Conservation (phyloP, 2,888 invertebrate genomes). For the Ametastegia equiseti region DNA sequence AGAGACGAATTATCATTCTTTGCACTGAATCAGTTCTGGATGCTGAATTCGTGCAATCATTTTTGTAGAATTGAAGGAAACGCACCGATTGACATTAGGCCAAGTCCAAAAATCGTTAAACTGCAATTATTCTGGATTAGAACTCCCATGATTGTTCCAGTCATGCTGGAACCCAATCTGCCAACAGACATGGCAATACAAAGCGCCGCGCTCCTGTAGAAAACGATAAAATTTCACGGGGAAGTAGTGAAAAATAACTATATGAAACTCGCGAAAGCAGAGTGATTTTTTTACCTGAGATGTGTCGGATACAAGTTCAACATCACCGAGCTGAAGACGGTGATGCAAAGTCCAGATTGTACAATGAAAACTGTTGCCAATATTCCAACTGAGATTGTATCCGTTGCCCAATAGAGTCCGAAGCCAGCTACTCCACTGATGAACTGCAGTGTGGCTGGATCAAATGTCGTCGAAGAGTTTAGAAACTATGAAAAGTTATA, state of each 20-base stretch:
- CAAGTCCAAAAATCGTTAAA: conserved; percentile 14
- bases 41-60: no score
- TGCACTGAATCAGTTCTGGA: no score
- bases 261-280: neutral
- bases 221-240: neutral
- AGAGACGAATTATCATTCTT: no score
- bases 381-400: conserved; percentile 62
- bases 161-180: conserved; percentile 22
- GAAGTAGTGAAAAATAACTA: neutral
- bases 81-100: neutral
- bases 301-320: conserved; percentile 12
- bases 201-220: conserved; percentile 6
- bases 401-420: conserved; percentile 79
- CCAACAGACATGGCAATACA: neutral
- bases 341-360: neutral
- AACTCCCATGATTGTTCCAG: conserved; percentile 2
- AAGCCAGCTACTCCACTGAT: conserved; percentile 77
- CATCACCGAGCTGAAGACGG: neutral
- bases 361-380: neutral
- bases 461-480: neutral
- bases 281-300: conserved; percentile 2
- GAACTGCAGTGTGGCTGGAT: conserved; percentile 55
- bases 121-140: neutral
- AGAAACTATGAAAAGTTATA: no score
- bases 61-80: neutral